Conservation (phyloP, 1,140 invertebrate species). For the Sycophila sp. region DNA sequence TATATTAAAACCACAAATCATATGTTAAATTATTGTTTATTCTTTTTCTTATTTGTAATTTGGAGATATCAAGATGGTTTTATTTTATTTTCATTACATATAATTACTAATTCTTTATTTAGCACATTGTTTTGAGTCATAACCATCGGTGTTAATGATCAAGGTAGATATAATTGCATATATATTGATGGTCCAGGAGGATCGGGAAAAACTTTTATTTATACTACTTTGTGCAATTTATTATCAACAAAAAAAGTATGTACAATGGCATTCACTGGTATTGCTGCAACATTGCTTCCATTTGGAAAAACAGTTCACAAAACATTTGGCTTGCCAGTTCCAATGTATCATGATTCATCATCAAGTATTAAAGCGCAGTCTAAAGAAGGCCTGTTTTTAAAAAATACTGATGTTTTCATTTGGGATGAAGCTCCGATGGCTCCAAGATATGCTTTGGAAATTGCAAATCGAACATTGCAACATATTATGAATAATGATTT, state of each 20-base stretch:
- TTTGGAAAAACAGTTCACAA: conserved; percentile 42
- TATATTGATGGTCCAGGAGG: conserved; percentile 4
- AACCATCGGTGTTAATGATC: too few species aligned
- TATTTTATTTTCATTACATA: too few species aligned
- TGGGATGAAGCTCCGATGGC: conserved; percentile 27
- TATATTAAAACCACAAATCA: too few species aligned
- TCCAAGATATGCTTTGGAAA: conserved; percentile 11
- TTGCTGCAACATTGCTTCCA: conserved; percentile 32
- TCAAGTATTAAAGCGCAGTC: conserved; percentile 50
- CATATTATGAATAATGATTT: conserved; percentile 35
- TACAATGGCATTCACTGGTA: background rate
- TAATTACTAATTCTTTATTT: too few species aligned
- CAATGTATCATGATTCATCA: conserved; percentile 22
- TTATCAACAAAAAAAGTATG: background rate
- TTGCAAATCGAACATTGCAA: conserved; percentile 36
- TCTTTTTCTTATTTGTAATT: too few species aligned
- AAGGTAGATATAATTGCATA: too few species aligned
- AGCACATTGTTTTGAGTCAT: too few species aligned
- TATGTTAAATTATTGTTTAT: too few species aligned
- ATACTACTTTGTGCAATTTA: too few species aligned
- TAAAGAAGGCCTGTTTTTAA: conserved; percentile 5
- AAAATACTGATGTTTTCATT: conserved; percentile 40
- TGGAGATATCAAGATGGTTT: too few species aligned
- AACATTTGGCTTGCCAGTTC: conserved; percentile 36
- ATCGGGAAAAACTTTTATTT: too few species aligned